phyloP scores from a whole-genome alignment of 1,140 invertebrate species.

The Acromyrmex heyeri region DNA sequence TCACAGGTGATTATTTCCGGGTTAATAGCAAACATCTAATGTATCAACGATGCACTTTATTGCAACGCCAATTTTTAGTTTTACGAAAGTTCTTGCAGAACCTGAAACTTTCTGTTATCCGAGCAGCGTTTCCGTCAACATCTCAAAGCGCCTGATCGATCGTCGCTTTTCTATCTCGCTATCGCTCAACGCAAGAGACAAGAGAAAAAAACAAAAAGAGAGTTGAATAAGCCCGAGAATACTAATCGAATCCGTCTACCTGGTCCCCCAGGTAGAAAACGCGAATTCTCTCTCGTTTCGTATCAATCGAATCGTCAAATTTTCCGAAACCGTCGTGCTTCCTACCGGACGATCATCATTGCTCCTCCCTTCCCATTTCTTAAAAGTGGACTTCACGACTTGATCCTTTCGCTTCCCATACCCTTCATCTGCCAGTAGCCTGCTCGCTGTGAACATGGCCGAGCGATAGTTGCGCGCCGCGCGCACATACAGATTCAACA shows the following conservation, averaged over 20 bases:
- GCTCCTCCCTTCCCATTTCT: neutral
- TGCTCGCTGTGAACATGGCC: slow-evolving; percentile 58
- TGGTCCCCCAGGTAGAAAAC: neutral
- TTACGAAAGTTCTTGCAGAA: neutral
- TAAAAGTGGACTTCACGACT: neutral
- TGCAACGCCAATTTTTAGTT: neutral
- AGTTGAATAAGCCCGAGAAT: neutral
- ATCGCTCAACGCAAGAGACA: neutral
- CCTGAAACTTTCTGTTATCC: neutral
- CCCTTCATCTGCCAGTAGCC: slow-evolving; percentile 33
- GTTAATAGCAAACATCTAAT: neutral
- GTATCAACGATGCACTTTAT: neutral
- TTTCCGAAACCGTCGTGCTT: slow-evolving; percentile 36
- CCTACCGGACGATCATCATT: slow-evolving; percentile 27
- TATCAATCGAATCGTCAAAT: slow-evolving; percentile 26
- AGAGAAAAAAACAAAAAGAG: neutral
- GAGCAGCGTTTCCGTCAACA: neutral
- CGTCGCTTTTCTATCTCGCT: neutral
- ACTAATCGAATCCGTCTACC: neutral
- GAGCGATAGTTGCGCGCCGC: slow-evolving; percentile 56
- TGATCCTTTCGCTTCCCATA: slow-evolving; percentile 19
- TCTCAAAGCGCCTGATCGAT: neutral
- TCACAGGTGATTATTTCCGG: too few relatives aligned
- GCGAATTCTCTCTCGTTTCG: slow-evolving; percentile 26
- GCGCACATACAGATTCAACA: slow-evolving; percentile 11